Evolutionary conservation across 2,113 vertebrate genomes (phyloP).

Genomic region (Scatophagus argus): DNA sequence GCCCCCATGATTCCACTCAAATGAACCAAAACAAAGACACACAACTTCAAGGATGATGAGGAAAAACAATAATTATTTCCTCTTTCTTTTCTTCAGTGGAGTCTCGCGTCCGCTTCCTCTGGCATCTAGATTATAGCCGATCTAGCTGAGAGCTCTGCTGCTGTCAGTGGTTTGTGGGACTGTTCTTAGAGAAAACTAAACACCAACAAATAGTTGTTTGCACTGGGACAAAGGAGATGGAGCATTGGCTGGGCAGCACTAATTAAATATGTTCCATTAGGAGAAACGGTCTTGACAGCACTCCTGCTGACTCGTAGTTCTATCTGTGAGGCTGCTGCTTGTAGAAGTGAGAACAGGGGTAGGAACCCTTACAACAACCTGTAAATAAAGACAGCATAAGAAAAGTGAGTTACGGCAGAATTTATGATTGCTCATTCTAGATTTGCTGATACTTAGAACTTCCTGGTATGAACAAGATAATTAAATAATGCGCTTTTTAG

Average conservation of each 20-base stretch:
- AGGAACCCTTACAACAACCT: constrained; percentile 58
- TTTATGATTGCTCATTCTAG: too few species aligned
- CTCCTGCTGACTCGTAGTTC: background rate
- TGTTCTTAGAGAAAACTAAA: background rate
- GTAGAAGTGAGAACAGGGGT: constrained; percentile 9
- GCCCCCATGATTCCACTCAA: constrained; percentile 80
- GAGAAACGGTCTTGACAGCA: background rate
- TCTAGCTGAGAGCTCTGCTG: background rate
- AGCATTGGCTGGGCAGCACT: background rate
- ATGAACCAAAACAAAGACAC: background rate
- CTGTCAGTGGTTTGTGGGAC: background rate
- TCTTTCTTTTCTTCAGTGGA: background rate
- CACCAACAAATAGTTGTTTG: background rate
- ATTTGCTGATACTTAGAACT: background rate
- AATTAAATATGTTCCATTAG: constrained; percentile 2
- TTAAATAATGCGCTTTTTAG: background rate
- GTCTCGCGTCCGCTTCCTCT: constrained; percentile 9
- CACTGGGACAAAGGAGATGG: background rate
- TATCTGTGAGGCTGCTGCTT: constrained; percentile 32
- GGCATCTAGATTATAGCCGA: background rate
- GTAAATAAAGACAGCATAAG: constrained; percentile 37
- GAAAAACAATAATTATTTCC: background rate
- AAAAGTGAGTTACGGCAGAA: background rate
- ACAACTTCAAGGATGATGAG: background rate
- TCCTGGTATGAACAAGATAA: too few species aligned